Evolutionary conservation across 2,888 invertebrate species (phyloP), one percentile per base, ranked within the genome.

Genomic region (Volucella bombylans): DNA sequence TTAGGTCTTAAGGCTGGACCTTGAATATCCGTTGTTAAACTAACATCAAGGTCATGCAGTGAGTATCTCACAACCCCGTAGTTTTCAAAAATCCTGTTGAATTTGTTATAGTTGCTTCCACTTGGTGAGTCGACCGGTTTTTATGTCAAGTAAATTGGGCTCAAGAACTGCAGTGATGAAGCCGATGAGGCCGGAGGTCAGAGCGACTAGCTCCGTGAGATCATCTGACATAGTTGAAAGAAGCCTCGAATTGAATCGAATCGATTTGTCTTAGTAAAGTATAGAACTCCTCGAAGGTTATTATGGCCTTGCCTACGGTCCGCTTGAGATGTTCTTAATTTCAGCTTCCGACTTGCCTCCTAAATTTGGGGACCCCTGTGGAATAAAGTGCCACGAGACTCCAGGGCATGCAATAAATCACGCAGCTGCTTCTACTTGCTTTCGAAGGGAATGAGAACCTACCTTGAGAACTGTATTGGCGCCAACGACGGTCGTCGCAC

Each of bases 261-360:
- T 61, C 47, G n/a, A 77, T 62, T 62, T 77, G 55, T 23, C 52
- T 23, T 1, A 23, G 23, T 2, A 23, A 1, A 3, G 23, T 23
- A 4, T 2, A 23, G 4, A 23, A 23, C 23, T 23, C 23, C 23
- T 23, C 23, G 23, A 23, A 23, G 23, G 2, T 23, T 4, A 23
- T 2, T 4, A 4, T 23, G 2, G 23, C 23, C 4, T 23, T 4
- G 4, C 23, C 23, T 23, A 23, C 0, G 23, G 23, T 23, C 4
- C 23, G 23, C 4, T 4, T 23, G 4, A 23, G 23, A 4, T 23
- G 23, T 50, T 50, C 8, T 64, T 50, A 1, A 64, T 10, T 1
- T 57, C 59, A 12, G 59, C 69, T 11, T 69, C 69, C 69, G 50
- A 69, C 4, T 49, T 59, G 6, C 69, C 79, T 52, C 79, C 69